Conservation (phyloP, 1,140 invertebrate species). For the Caenorhabditis briggsae region DNA sequence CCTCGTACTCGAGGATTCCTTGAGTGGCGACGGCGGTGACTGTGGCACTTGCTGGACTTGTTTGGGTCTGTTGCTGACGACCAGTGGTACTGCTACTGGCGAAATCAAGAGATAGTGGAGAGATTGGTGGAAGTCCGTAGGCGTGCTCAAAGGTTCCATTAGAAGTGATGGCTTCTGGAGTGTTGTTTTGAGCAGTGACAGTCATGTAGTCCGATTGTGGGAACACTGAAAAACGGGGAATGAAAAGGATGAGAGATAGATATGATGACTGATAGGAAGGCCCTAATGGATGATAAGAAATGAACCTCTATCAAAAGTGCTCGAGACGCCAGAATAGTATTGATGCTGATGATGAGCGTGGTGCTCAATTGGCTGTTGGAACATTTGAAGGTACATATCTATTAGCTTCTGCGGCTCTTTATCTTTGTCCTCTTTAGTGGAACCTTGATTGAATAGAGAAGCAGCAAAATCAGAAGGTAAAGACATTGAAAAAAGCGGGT, state of each 20-base stretch:
- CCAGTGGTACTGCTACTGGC: background rate
- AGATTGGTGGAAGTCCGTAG: conserved; percentile 5
- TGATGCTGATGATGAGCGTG: conserved; percentile 17
- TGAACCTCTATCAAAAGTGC: conserved; percentile 51
- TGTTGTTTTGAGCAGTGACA: conserved; percentile 10
- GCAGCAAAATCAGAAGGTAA: conserved; percentile 6
- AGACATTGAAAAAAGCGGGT: conserved; percentile 13
- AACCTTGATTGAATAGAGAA: background rate
- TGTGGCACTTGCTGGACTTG: conserved; percentile 8
- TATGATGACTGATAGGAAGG: background rate
- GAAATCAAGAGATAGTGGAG: background rate
- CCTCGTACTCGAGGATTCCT: background rate
- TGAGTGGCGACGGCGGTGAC: conserved; percentile 1
- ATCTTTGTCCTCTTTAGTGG: background rate
- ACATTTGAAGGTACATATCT: conserved; percentile 44
- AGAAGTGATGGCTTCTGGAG: background rate
- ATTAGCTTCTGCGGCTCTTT: conserved; percentile 13
- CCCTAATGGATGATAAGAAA: background rate
- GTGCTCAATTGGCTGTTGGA: background rate
- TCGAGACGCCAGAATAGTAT: conserved; percentile 30
- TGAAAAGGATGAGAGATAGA: background rate
- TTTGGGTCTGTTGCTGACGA: conserved; percentile 42
- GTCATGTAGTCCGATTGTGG: background rate
- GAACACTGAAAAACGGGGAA: conserved; percentile 45
- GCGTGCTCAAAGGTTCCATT: conserved; percentile 49